Base-by-base conservation (phyloP, 2,113 vertebrate species). In the Cacatua alba region DNA sequence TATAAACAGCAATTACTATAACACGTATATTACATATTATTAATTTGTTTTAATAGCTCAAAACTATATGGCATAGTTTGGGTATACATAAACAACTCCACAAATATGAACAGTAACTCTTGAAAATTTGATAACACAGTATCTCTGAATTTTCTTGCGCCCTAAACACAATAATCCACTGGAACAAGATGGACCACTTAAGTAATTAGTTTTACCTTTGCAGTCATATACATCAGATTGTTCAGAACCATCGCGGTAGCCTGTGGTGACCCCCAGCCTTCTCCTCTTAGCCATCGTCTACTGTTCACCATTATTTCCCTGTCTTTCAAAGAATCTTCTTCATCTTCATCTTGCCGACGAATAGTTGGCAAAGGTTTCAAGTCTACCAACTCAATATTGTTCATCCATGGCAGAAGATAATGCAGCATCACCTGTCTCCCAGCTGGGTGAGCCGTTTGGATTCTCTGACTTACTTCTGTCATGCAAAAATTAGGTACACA, bases 181-280 rank as follows among this genome's bases (percentile, higher is more conserved):
- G 10, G 63, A 87, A 48, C 6, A 86, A 88, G 16, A 49, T 0
- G 4, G 24, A 74, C n/a, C 20, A 62, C 3, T 2, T 5, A 17
- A 63, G 28, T 65, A 49, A 31, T 23, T 33, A 33, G 60, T 84
- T 57, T 97, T 97, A 99, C 99, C 99, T 99, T 99, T 33, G 99
- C 99, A 8, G 99, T 99, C 98, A 99, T 99, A 95, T 99, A 99
- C 99, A 99, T 99, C 60, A 99, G 98, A 90, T 99, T 99, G 98
- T 99, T 99, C 86, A 99, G 97, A 97, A 99, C 99, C 99, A 99
- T 99, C 62, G 99, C 98, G 35, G 99, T 99, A 77, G 99, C 99
- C 59, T 99, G 99, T 4, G 99, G 99, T 10, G 99, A 99, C 12
- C 99, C 99, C 99, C 99, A 99, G 89, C 99, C 99, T 94, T 99